phyloP scores from a whole-genome alignment of 2,888 invertebrate species.

The Dromius quadrimaculatus region DNA sequence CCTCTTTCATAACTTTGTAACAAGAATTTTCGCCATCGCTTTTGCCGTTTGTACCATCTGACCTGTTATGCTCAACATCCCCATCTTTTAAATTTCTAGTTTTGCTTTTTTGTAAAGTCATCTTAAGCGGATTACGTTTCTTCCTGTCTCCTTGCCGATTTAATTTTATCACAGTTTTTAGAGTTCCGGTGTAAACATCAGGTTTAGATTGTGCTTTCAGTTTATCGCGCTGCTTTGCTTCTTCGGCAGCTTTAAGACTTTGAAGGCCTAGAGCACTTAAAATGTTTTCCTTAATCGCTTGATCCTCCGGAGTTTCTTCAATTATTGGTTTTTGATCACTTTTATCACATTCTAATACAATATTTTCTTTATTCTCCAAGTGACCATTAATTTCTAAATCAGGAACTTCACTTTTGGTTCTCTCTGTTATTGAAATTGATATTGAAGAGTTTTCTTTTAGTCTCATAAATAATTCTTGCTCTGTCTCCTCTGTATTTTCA shows the following conservation, averaged over 20 bases:
- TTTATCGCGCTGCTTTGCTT: conserved; percentile 67
- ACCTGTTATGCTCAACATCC: conserved; percentile 66
- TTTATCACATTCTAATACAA: conserved; percentile 17
- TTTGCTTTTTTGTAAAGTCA: conserved; percentile 82
- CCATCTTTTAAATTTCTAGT: conserved; percentile 71
- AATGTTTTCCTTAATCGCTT: conserved; percentile 75
- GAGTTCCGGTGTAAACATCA: conserved; percentile 78
- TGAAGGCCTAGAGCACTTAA: conserved; percentile 80
- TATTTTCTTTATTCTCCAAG: conserved; percentile 33
- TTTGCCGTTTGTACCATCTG: conserved; percentile 60
- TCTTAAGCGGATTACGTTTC: conserved; percentile 80
- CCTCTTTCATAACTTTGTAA: conserved; percentile 81
- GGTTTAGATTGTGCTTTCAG: conserved; percentile 57
- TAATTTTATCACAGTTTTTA: conserved; percentile 87
- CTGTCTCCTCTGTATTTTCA: conserved; percentile 67
- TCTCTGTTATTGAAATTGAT: conserved; percentile 65
- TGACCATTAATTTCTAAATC: conserved; percentile 34
- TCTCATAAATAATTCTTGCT: conserved; percentile 69
- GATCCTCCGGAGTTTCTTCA: conserved; percentile 58
- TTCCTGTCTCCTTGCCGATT: conserved; percentile 73
- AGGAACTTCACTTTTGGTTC: conserved; percentile 15
- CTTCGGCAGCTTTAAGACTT: conserved; percentile 80
- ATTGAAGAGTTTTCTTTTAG: conserved; percentile 71
- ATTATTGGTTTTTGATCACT: conserved; percentile 54
- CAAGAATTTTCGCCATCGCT: conserved; percentile 67